Conservation (phyloP, 2,797 vertebrate genomes). For the Lepilemur ruficaudatus region DNA sequence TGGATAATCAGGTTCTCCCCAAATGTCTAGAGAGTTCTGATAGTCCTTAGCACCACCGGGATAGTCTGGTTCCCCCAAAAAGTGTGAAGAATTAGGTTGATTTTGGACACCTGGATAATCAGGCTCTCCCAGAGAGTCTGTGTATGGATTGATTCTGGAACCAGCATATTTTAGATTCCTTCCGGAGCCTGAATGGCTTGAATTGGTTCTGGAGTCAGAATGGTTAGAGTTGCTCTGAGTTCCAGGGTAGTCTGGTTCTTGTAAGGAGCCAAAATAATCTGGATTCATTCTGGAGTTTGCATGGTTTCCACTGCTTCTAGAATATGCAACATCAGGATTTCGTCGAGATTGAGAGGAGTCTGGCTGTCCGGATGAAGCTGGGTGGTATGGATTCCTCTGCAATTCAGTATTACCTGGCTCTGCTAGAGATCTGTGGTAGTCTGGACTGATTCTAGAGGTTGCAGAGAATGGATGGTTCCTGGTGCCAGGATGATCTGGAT, state of each 20-base stretch:
- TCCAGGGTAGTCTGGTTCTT: constrained; percentile 62
- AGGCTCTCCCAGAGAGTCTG: neutral
- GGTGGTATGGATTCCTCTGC: neutral
- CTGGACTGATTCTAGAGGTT: neutral
- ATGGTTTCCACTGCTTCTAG: neutral
- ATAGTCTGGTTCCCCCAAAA: constrained; percentile 58
- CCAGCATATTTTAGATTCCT: neutral
- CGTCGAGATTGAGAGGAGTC: neutral
- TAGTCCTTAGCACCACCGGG: neutral
- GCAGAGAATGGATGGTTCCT: neutral
- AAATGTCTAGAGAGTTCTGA: neutral
- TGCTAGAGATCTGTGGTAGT: neutral
- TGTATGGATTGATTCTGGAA: neutral
- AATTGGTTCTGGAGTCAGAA: neutral
- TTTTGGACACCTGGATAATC: constrained; percentile 51
- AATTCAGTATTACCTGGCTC: constrained; percentile 33
- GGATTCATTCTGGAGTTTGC: constrained; percentile 25
- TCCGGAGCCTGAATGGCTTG: neutral
- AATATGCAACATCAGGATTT: neutral
- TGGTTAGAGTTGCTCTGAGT: neutral
- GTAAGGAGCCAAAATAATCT: neutral
- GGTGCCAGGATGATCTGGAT: neutral
- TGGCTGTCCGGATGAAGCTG: neutral
- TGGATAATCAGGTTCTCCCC: constrained; percentile 56
- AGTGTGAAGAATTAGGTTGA: neutral